Evolutionary conservation across 2,113 vertebrate species (phyloP).

Genomic region (Patagioenas fasciata): DNA sequence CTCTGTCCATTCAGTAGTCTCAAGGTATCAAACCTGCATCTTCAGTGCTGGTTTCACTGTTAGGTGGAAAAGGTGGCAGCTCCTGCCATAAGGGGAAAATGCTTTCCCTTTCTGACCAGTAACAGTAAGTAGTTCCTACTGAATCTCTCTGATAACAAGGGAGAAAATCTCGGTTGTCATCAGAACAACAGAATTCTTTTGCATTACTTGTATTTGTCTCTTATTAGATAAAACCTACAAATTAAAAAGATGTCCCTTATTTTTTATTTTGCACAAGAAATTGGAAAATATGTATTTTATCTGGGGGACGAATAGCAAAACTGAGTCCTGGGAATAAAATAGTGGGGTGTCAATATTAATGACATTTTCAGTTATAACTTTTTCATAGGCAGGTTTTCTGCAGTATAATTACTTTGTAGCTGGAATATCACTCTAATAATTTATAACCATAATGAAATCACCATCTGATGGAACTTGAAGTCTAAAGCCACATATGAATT

Average conservation of each 20-base stretch:
- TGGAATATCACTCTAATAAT: background rate
- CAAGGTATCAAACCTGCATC: background rate
- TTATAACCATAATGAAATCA: background rate
- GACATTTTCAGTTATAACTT: background rate
- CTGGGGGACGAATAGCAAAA: background rate
- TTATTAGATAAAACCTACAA: background rate
- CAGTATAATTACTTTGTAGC: background rate
- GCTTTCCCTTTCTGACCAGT: background rate
- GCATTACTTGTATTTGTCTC: background rate
- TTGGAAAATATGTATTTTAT: background rate
- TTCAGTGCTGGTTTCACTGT: background rate
- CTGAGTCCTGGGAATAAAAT: background rate
- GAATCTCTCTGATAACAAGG: background rate
- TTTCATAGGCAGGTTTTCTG: background rate
- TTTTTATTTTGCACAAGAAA: background rate
- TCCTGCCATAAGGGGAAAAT: background rate
- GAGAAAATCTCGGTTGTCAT: background rate
- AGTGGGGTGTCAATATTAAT: background rate
- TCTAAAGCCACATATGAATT: background rate
- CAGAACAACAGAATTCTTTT: background rate
- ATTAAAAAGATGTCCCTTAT: background rate
- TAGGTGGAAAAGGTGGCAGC: background rate
- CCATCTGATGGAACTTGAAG: background rate
- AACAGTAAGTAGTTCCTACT: background rate
- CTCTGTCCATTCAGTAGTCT: conserved; percentile 4